Conservation (phyloP, 2,888 invertebrate genomes). For the Andrena hattorfiana region DNA sequence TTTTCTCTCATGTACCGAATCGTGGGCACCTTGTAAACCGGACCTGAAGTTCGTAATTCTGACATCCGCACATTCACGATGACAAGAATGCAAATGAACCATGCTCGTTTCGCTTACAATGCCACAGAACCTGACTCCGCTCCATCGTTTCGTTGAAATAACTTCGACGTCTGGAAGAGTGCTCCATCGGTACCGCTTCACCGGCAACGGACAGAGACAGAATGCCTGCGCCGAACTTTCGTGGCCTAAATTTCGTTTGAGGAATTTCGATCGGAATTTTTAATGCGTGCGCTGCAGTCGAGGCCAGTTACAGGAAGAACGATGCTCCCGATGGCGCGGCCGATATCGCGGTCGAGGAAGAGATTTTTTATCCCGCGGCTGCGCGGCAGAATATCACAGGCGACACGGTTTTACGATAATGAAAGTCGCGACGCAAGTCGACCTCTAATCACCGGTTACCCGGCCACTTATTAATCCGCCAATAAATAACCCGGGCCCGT, state of each 20-base stretch:
- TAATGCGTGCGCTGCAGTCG: not conserved
- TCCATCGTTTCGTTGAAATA: too few species aligned
- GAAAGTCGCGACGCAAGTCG: constrained; percentile 6
- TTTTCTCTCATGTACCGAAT: too few species aligned
- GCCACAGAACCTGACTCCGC: too few species aligned
- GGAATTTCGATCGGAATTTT: not conserved
- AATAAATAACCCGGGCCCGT: constrained; percentile 35
- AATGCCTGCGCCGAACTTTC: not conserved
- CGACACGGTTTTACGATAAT: constrained; percentile 36
- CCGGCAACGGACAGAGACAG: not conserved
- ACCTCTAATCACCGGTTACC: constrained; percentile 40
- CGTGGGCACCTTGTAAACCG: too few species aligned
- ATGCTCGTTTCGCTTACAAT: too few species aligned
- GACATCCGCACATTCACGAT: too few species aligned
- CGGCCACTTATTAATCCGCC: constrained; percentile 43
- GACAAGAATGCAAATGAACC: too few species aligned
- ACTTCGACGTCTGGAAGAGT: too few species aligned
- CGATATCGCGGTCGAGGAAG: not conserved
- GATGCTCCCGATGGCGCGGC: not conserved
- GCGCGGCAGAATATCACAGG: constrained; percentile 14
- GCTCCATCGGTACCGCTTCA: too few species aligned
- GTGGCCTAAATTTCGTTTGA: not conserved
- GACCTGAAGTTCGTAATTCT: too few species aligned
- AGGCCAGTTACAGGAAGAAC: not conserved
- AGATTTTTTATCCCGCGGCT: not conserved